These are phyloP conservation scores for Falco biarmicus DNA, from an alignment of 2,797 vertebrate species.

Conservation along the genomic window DNA sequence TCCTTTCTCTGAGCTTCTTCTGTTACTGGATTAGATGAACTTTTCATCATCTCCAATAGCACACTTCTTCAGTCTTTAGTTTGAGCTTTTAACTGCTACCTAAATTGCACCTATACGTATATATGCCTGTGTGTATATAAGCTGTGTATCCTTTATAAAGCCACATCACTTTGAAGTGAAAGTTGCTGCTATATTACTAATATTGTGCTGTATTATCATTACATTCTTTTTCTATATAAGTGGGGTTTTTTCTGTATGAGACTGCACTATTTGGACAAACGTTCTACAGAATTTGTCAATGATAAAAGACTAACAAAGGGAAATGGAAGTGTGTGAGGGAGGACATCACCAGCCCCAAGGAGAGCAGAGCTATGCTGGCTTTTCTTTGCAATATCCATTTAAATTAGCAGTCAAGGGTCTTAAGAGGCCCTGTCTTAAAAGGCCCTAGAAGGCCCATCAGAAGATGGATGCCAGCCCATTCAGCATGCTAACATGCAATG, in stretches of 20 bases:
- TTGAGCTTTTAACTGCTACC: neutral
- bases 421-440: neutral
- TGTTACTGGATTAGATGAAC: neutral
- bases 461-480: constrained; percentile 31
- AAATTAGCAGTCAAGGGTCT: constrained; percentile 23
- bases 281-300: neutral
- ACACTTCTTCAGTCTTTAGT: neutral
- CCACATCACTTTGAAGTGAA: neutral
- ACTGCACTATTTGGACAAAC: neutral
- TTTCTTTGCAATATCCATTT: constrained; percentile 1
- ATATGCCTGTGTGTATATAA: neutral
- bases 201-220: neutral
- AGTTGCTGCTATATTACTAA: neutral
- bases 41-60: neutral
- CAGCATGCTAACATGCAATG: neutral
- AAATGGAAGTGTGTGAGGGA: neutral
- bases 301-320: neutral
- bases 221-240: neutral
- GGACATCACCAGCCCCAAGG: neutral
- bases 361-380: constrained; percentile 15
- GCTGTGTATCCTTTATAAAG: neutral
- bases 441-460: neutral
- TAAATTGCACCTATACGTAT: neutral
- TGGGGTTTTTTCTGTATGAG: neutral
- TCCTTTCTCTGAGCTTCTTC: neutral